A percentile compares a stretch with the other conserved stretches of the same genome.
phyloP scores from a whole-genome alignment of 1,140 invertebrate genomes.

The Drosophila auraria region DNA sequence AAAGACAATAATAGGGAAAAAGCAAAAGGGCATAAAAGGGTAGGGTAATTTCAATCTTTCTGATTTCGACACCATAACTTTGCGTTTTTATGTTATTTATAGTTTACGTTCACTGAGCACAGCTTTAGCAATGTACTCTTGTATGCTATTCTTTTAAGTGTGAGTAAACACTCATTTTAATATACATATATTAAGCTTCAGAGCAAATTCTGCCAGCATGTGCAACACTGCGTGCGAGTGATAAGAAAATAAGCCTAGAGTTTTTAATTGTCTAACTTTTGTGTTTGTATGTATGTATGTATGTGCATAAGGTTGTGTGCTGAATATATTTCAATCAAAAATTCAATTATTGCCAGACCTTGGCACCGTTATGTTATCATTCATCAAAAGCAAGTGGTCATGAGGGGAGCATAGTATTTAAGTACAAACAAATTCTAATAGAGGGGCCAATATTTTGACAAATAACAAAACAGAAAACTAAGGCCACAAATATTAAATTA shows the following conservation, averaged over 20 bases:
- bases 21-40: too few species aligned
- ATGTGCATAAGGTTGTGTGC: background rate
- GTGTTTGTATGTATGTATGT: background rate
- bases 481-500: background rate
- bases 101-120: too few species aligned
- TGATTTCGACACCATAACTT: too few species aligned
- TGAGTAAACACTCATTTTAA: background rate
- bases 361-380: too few species aligned
- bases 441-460: too few species aligned
- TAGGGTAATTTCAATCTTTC: too few species aligned
- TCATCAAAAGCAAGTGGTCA: background rate
- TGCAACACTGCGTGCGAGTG: constrained; percentile 15
- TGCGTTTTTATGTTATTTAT: too few species aligned
- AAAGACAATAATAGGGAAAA: too few species aligned
- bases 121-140: too few species aligned
- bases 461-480: background rate
- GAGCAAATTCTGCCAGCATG: constrained; percentile 13
- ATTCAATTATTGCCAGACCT: background rate
- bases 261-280: background rate
- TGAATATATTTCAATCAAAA: background rate
- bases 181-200: background rate
- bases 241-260: constrained; percentile 11
- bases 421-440: too few species aligned
- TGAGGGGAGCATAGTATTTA: too few species aligned
- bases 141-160: background rate